phyloP scores from a whole-genome alignment of 2,113 vertebrate genomes.

The Chloroceryle aenea region DNA sequence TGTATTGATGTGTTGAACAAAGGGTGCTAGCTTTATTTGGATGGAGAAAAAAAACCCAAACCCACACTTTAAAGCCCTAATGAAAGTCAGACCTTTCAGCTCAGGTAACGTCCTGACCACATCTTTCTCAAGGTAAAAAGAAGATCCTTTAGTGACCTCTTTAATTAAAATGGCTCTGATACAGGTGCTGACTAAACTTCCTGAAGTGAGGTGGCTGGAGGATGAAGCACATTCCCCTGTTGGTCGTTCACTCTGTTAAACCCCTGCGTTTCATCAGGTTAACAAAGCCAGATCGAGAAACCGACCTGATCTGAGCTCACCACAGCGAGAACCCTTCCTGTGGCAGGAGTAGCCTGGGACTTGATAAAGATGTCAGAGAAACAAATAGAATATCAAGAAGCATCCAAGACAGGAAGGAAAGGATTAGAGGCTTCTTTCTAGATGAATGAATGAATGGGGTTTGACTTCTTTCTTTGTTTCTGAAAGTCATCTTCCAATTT shows the following conservation, averaged over 20 bases:
- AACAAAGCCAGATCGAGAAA: constrained; percentile 6
- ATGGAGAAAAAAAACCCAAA: constrained; percentile 69
- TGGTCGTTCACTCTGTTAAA: background rate
- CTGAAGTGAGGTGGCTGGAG: background rate
- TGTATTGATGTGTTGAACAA: constrained; percentile 86
- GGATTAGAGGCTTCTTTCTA: background rate
- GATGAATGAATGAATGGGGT: background rate
- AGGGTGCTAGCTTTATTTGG: constrained; percentile 84
- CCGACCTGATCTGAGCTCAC: fast-evolving
- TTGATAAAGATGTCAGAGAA: background rate
- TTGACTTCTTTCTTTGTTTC: background rate
- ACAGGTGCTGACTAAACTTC: constrained; percentile 29
- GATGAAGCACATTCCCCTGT: background rate
- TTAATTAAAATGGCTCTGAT: constrained; percentile 49
- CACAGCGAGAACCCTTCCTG: background rate
- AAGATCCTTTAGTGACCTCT: constrained; percentile 54
- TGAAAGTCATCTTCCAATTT: background rate
- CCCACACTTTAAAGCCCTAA: constrained; percentile 67
- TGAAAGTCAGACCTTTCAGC: constrained; percentile 80
- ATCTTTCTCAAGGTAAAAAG: constrained; percentile 63
- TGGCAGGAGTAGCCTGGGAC: background rate
- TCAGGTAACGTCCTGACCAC: constrained; percentile 78
- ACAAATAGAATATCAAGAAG: background rate
- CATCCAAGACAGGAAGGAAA: background rate
- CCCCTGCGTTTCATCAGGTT: background rate